Percentiles rank a stretch among this genome's conserved stretches.
Conservation (phyloP, 2,113 vertebrate genomes). For the Crypturellus undulatus region DNA sequence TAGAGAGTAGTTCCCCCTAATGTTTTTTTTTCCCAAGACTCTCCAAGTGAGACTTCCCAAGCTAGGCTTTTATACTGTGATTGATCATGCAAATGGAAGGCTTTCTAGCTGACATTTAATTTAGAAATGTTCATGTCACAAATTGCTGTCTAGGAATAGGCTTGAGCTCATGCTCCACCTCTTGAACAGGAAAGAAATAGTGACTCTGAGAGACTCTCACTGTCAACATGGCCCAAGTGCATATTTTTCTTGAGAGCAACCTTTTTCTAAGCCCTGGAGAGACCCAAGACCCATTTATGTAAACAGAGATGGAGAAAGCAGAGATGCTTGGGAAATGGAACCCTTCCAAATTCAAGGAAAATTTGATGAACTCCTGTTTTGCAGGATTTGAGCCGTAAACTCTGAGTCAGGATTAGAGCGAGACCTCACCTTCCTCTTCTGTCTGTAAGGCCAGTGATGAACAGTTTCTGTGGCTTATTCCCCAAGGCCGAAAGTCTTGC, state of each 20-base stretch:
- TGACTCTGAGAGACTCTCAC: neutral
- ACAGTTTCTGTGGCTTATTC: neutral
- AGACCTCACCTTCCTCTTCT: conserved; percentile 12
- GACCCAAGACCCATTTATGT: neutral
- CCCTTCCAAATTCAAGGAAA: conserved; percentile 6
- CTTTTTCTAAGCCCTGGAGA: neutral
- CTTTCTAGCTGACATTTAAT: neutral
- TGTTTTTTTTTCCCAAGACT: neutral
- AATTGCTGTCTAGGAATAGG: neutral
- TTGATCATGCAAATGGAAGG: neutral
- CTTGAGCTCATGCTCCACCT: neutral
- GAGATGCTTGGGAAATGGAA: conserved; percentile 36
- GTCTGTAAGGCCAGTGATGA: neutral
- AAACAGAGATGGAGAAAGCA: conserved; percentile 43
- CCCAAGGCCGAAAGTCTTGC: neutral
- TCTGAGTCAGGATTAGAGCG: neutral
- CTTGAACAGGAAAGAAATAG: neutral
- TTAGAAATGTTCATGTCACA: neutral
- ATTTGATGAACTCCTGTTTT: conserved; percentile 32
- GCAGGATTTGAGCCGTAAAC: neutral
- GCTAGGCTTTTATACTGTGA: neutral
- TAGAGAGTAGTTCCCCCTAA: neutral
- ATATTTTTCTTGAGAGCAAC: neutral
- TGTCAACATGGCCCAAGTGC: neutral
- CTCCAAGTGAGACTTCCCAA: neutral